A percentile compares a stretch with the other conserved stretches of the same genome.
These are phyloP conservation scores for Sebastes hubbsi DNA, from an alignment of 2,797 vertebrate species.

Conservation along the genomic window DNA sequence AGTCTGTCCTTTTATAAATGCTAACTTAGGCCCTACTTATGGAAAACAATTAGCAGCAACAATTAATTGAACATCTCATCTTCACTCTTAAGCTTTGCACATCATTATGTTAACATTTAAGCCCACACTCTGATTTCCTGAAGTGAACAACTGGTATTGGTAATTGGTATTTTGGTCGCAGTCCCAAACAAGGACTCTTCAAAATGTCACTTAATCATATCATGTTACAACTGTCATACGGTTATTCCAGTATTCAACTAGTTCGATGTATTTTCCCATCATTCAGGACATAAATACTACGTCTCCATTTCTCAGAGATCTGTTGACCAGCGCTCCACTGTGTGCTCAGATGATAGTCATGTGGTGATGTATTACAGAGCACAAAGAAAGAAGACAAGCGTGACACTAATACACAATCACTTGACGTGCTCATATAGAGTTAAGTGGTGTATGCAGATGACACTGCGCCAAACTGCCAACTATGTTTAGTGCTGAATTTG, in stretches of 20 bases:
- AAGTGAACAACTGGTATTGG: neutral
- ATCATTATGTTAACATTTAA: neutral
- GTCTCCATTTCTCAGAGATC: neutral
- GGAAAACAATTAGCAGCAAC: neutral
- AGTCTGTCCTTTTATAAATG: neutral
- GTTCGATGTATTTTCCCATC: neutral
- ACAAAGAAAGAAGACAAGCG: slow-evolving; percentile 6
- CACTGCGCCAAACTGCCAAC: slow-evolving; percentile 5
- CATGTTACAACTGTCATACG: neutral
- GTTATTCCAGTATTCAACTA: neutral
- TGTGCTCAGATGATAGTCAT: neutral
- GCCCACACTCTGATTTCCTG: neutral
- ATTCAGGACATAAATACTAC: neutral
- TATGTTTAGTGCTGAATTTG: slow-evolving; percentile 34
- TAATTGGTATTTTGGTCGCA: neutral
- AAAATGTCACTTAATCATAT: neutral
- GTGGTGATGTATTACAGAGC: neutral
- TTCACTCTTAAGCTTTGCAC: neutral
- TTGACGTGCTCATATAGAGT: slow-evolving; percentile 7
- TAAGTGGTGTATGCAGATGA: neutral
- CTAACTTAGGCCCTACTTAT: neutral
- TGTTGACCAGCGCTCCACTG: neutral
- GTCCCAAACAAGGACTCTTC: neutral
- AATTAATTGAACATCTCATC: neutral
- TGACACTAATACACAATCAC: slow-evolving; percentile 12